A percentile compares a stretch with the other conserved stretches of the same genome.
These are phyloP conservation scores for Oceanodroma leucorhoa DNA, from an alignment of 2,797 vertebrate genomes.

Conservation along the genomic window DNA sequence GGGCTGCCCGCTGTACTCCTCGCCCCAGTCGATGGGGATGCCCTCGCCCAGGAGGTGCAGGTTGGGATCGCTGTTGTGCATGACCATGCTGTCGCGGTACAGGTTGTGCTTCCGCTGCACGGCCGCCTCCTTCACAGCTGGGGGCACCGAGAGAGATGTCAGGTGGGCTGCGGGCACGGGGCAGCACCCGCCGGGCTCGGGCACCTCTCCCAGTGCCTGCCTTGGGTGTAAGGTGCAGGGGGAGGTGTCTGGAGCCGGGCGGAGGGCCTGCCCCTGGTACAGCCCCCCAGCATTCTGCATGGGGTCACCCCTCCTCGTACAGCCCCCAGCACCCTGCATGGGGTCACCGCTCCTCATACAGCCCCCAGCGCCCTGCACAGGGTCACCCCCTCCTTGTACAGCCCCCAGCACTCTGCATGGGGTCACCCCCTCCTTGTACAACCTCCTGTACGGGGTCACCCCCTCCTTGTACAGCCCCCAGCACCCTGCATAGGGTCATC, in stretches of 20 bases:
- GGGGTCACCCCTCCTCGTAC: background rate
- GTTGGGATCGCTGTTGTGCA: slow-evolving; percentile 94
- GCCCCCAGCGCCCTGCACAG: background rate
- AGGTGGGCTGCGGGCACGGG: background rate
- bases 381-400: background rate
- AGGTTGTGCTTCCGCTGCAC: slow-evolving; percentile 95
- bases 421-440: background rate
- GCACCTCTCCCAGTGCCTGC: rapidly evolving
- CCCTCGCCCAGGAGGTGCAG: slow-evolving; percentile 87
- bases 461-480: background rate
- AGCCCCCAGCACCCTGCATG: too few species aligned
- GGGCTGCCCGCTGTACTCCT: slow-evolving; percentile 69
- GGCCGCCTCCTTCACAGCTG: slow-evolving; percentile 96
- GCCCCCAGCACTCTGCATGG: background rate
- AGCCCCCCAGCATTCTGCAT: background rate
- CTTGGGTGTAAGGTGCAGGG: background rate
- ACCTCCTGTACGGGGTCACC: background rate
- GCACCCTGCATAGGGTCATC: background rate
- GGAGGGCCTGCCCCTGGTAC: background rate
- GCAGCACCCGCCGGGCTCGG: rapidly evolving
- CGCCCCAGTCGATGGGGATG: slow-evolving; percentile 84
- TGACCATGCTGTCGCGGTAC: slow-evolving; percentile 93
- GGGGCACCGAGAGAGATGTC: background rate
- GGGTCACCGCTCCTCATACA: rapidly evolving
- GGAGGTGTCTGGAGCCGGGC: background rate